Evolutionary conservation across 2,888 invertebrate genomes (phyloP).

Genomic region (Drosophila siamana): DNA sequence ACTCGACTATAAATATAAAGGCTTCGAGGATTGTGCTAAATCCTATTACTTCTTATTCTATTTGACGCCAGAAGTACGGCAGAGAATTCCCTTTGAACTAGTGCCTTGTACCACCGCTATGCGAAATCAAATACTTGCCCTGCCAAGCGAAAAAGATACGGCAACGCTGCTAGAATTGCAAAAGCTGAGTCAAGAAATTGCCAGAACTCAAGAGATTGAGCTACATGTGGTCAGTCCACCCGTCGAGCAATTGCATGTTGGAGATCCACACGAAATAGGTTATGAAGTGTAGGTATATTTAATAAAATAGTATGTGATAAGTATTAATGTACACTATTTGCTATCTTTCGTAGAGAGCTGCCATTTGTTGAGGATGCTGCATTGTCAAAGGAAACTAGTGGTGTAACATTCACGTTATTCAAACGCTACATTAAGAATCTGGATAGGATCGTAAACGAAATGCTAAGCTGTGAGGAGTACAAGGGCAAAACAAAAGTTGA

Average conservation of each 20-base stretch:
- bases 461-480: constrained; percentile 33
- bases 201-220: neutral
- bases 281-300: constrained; percentile 17
- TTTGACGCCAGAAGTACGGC: constrained; percentile 48
- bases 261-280: neutral
- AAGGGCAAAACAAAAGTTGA: constrained; percentile 25
- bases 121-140: constrained; percentile 21
- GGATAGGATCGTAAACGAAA: constrained; percentile 31
- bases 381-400: neutral
- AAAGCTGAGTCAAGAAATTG: neutral
- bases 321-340: no score
- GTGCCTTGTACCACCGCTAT: constrained; percentile 17
- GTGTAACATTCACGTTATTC: constrained; percentile 3
- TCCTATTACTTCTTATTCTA: constrained; percentile 53
- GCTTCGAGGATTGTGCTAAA: constrained; percentile 48
- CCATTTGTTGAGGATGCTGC: neutral
- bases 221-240: neutral
- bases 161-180: neutral
- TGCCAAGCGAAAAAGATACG: constrained; percentile 27
- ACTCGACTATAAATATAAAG: constrained; percentile 12
- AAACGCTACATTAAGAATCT: constrained; percentile 38
- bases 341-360: constrained; percentile 1
- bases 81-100: constrained; percentile 19
- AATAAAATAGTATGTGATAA: neutral
- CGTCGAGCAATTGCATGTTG: neutral